Evolutionary conservation across 2,888 invertebrate genomes (phyloP), one percentile per base, ranked within the genome.

Genomic region (Yponomeuta malinellus): DNA sequence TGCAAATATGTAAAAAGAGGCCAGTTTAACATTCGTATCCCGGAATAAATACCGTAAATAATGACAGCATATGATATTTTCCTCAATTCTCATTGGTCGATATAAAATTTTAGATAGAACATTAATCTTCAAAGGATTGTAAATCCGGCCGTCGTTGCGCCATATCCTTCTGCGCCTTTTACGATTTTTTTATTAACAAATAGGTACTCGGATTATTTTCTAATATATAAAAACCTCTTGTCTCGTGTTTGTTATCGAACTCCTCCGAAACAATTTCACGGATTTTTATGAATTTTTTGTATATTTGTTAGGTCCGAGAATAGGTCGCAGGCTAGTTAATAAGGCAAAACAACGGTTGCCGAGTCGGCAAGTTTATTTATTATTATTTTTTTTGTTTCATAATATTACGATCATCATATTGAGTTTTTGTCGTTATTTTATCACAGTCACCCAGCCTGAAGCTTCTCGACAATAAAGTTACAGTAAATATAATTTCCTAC

Each of bases 71-170:
- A 71, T 74, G 71, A 76, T 78, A 75, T 77, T 75, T 77, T 75
- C 74, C 74, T 74, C 73, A 74, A 75, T 75, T 73, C 70, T 68
- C 70, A 67, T 72, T 68, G 68, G 71, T 71, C 69, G 73, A 75
- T 74, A 77, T 78, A 77, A 77, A 77, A 78, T 79, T 23, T 74
- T 76, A 74, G 74, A 77, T 76, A 73, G 75, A 77, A 79, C 77
- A 80, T 79, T 79, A 82, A 83, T 81, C 82, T 83, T 82, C 82
- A 81, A 83, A 82, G 80, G 79, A 76, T 78, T 78, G 76, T 77
- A 78, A 81, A 79, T 78, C 75, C 70, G 71, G 70, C 71, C 70
- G 69, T 69, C 64, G 15, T 10, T 12, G n/a, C 69, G 69, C 48
- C 69, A 52, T 5, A 43, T 43, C 43, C 43, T 15, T 59, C 52